Evolutionary conservation across 2,888 invertebrate genomes (phyloP), one percentile per base, ranked within the genome.

Genomic region (Ptilodon capucinus): DNA sequence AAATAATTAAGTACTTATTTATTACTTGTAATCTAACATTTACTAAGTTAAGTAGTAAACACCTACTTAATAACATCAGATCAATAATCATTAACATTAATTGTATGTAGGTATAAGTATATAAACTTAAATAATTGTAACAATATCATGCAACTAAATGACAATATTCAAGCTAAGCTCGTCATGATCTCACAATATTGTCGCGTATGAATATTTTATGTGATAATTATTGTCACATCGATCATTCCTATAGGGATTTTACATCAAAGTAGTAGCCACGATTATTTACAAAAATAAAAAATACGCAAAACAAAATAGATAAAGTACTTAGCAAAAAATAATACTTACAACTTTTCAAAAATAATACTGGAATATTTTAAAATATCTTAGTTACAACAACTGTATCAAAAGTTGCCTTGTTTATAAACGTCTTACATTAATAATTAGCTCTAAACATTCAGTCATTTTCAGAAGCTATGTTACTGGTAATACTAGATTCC

Each of bases 191-290:
- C 66, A n/a, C n/a, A n/a, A 80, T 83, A 88, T 85, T 87, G 82
- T 89, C 81, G 67, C 74, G 69, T 72, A 74, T 73, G 76, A 80
- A 78, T 77, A 79, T 21, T 14, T 11, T 36, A 36, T 81, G 82
- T 81, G 76, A 78, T 85, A 84, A 77, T 90, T 90, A 90, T 90
- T 90, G 90, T 90, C 90, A 85, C 79, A 81, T 79, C 71, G 66
- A 80, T 78, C 71, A 58, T 72, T 76, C 47, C 61, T 65, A 63
- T 64, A 59, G 70, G 70, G 70, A 61, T 53, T 62, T 68, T 59
- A 64, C 65, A 64, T 61, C 63, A 60, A 42, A 53, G 50, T 52
- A 51, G 50, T 65, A 51, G 50, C 64, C 54, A 56, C 57, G 56
- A 67, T 51, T 63, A 66, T 57, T 54, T 68, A 70, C 55, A 67